Evolutionary conservation across 1,140 invertebrate species (phyloP), one percentile per base, ranked within the genome.

Genomic region (Drosophila bipectinata): DNA sequence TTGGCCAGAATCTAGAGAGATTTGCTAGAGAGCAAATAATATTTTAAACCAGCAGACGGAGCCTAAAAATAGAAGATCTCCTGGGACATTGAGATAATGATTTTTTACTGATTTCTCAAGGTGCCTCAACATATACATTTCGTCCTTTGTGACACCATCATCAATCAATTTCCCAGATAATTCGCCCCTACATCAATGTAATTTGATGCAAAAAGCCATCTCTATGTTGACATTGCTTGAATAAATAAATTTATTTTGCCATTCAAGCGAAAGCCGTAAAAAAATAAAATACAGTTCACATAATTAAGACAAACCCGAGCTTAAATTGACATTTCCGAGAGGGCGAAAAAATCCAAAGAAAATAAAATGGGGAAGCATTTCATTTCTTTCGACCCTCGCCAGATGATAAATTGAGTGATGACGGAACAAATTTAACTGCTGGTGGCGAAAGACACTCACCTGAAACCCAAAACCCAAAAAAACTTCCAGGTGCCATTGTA

Each of bases 91-190:
- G 41, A 64, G 58, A 54, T 71, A 79, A 77, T 77, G 59, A 80
- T 66, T 77, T 61, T 21, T 28, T 53, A 63, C 76, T 63, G 82
- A 77, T 85, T 80, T 77, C 57, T 32, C 48, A 51, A 77, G 69
- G 78, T 84, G 74, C 34, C 34, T 55, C 44, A 64, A 60, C 51
- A n/a, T 41, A 12, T 24, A 51, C 26, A 53, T 54, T 59, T 57
- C 64, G 32, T 48, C 51, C 21, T 57, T 37, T 45, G 39, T 44
- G 63, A 66, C 37, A 68, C 44, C 67, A 39, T 77, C 76, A 88
- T 88, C 79, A 88, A 88, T 88, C 83, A 88, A 88, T 83, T 83
- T 66, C 67, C 24, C 24, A 72, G 75, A 82, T 87, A 82, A 82
- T 81, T 62, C 66, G 72, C 41, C 56, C 51, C 57, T 66, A 77